A percentile compares a stretch with the other conserved stretches of the same genome.
Conservation (phyloP, 2,113 vertebrate species). For the Marmota monax region DNA sequence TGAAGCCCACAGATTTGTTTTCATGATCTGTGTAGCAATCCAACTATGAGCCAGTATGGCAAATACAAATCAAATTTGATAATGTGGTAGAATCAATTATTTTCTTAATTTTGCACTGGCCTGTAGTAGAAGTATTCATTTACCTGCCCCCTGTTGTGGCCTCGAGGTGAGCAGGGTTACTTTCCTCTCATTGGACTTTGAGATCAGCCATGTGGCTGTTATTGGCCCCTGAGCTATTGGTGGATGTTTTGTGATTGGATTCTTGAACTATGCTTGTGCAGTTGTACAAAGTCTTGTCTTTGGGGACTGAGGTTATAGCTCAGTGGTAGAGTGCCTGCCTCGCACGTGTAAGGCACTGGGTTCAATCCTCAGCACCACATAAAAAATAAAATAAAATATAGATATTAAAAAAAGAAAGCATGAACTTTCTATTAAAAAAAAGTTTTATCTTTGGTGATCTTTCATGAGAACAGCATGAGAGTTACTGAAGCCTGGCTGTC, state of each 20-base stretch:
- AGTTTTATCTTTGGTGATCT: not conserved
- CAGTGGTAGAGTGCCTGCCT: no score
- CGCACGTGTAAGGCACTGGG: no score
- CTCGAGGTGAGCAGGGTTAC: not conserved
- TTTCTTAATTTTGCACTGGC: not conserved
- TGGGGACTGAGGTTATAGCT: no score
- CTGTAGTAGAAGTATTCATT: not conserved
- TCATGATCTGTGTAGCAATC: not conserved
- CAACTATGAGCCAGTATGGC: not conserved
- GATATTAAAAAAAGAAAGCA: no score
- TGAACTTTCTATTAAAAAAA: no score
- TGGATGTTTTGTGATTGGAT: not conserved
- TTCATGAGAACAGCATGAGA: not conserved
- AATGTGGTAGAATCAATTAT: not conserved
- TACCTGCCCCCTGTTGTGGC: not conserved
- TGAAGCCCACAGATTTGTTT: not conserved
- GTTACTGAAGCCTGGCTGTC: not conserved
- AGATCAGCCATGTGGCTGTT: not conserved
- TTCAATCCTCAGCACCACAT: no score
- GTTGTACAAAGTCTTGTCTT: not conserved
- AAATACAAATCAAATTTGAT: not conserved
- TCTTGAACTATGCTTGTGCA: not conserved
- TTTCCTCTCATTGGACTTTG: not conserved
- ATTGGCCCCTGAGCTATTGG: not conserved
- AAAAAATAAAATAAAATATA: no score